Evolutionary conservation across 2,888 invertebrate species (phyloP).

Genomic region (Taphrorychus bicolor): DNA sequence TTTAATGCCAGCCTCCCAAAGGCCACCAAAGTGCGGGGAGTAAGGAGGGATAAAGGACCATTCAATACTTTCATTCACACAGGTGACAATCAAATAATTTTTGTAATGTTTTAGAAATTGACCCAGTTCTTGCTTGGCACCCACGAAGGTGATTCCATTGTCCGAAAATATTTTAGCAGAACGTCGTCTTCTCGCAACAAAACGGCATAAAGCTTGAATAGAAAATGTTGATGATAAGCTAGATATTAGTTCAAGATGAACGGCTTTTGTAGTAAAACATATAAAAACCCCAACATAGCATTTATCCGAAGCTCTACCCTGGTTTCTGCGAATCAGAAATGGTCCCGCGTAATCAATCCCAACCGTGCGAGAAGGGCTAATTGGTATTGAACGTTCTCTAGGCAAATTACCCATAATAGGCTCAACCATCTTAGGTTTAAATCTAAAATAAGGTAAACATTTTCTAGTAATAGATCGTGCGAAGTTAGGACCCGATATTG

Average conservation of each 20-base stretch:
- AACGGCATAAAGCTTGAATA: constrained; percentile 2
- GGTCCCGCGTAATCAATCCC: too few species aligned
- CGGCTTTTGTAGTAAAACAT: too few species aligned
- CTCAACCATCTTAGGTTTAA: background rate
- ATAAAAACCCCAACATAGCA: too few species aligned
- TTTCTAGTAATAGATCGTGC: background rate
- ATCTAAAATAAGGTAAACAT: background rate
- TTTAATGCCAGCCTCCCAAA: constrained; percentile 13
- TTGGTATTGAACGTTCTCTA: too few species aligned
- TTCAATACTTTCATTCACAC: too few species aligned
- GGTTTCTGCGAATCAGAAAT: too few species aligned
- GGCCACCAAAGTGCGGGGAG: too few species aligned
- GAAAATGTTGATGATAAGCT: background rate
- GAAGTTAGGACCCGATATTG: constrained; percentile 8
- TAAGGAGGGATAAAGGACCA: too few species aligned
- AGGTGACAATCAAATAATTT: background rate
- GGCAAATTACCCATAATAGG: constrained; percentile 13
- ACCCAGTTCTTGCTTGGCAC: background rate
- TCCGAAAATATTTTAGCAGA: background rate
- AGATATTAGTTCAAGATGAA: too few species aligned
- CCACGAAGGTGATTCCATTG: too few species aligned
- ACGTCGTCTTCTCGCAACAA: background rate
- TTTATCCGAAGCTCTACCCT: too few species aligned
- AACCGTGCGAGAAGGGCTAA: too few species aligned
- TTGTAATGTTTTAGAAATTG: background rate